A percentile compares a stretch with the other conserved stretches of the same genome.
Conservation (phyloP, 35 echinoderm and acorn worm species). For the Lytechinus pictus region DNA sequence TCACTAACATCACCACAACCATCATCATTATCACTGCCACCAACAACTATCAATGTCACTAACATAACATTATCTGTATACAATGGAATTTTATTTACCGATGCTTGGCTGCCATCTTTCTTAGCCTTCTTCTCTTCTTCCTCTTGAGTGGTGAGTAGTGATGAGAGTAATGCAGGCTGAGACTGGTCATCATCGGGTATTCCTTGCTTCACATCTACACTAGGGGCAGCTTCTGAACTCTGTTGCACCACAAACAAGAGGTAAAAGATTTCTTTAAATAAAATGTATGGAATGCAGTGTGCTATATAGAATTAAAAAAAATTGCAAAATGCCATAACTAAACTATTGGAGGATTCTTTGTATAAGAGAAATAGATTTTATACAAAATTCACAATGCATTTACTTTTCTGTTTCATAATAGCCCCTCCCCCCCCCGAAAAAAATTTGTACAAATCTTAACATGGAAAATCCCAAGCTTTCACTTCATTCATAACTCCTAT, state of each 20-base stretch:
- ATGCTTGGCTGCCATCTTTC: neutral
- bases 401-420: too few species aligned
- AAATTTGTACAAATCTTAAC: too few species aligned
- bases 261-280: too few species aligned
- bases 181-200: constrained; percentile 2
- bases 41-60: neutral
- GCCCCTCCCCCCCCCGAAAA: too few species aligned
- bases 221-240: constrained; percentile 1
- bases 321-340: too few species aligned
- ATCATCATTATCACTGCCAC: neutral
- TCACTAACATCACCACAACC: neutral
- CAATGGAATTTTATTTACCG: neutral
- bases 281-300: too few species aligned
- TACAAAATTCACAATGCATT: too few species aligned
- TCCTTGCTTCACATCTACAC: neutral
- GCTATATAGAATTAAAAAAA: too few species aligned
- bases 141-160: neutral
- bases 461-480: too few species aligned
- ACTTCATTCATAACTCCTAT: too few species aligned
- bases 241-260: neutral
- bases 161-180: constrained; percentile 28
- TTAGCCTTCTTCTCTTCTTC: neutral
- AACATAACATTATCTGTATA: neutral
- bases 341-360: too few species aligned
- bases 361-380: too few species aligned